Base-by-base conservation (phyloP, 37 sponge, comb jelly and placozoan species). In the Axinella damicornis region DNA sequence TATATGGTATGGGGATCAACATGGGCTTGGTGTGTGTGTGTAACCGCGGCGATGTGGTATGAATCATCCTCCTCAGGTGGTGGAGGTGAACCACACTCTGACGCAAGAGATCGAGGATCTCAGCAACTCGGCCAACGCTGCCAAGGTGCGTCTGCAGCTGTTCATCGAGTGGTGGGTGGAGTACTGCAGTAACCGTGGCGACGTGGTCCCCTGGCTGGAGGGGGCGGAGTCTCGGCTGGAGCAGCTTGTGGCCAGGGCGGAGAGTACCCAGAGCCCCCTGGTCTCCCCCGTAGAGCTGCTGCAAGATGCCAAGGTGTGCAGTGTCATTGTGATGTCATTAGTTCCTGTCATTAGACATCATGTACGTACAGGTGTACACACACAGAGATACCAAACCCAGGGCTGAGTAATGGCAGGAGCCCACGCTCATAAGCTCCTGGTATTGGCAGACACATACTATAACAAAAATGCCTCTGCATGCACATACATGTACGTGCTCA, bases 121-220 rank as follows among this genome's bases (percentile, higher is more conserved):
- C 14, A 65, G 33, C 69, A 24, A 39, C 12, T 27, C 35, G 2
- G 53, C 76, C 18, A 40, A 56, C 25, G 54, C 19, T 5, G 83
- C 77, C 19, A 33, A 20, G 4, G 41, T 31, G 13, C 69, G 76
- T 4, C 65, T 82, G 15, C 58, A 65, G 61, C 83, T 75, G 40
- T 35, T 88, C 64, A 74, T 88, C 19, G 71, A 75, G 57, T 76
- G 76, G 78, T 88, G 89, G 89, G 83, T 31, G 41, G 83, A 82
- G 73, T 88, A 59, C 56, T 13, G 76, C 4, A 40, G 58, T 65
- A 76, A 68, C 68, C 37, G 67, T 66, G 85, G 54, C 17, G 77
- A 85, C 39, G 21, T 85, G 40, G 20, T 9, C 16, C 77, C 68
- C 27, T 85, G 85, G 85, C 18, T 85, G 59, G 77, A 85, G 54